Evolutionary conservation across 2,797 vertebrate species (phyloP), one percentile per base, ranked within the genome.

Genomic region (Cyprinella venusta): DNA sequence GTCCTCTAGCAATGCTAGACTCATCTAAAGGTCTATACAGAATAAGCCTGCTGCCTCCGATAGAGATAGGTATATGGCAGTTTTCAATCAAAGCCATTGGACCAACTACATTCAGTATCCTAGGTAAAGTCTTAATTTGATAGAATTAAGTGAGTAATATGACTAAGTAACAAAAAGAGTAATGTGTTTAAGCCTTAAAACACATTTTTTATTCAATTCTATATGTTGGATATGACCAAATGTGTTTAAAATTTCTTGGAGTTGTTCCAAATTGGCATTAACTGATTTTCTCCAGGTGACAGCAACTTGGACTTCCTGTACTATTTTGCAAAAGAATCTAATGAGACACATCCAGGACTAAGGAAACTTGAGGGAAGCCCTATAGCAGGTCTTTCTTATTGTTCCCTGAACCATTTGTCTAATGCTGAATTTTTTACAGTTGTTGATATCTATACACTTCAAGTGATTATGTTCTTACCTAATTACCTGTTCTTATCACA

Each of bases 301-400:
- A 96, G 95, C 87, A 90, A 87, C 68, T 88, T 97, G 70, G 95
- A 97, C 88, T 97, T 97, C 91, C 91, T 97, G 74, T 96, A 96
- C 89, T 92, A 95, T 84, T 97, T 97, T 91, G 96, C 95, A 75
- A 92, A 91, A 30, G 90, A 93, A 8, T 76, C 92, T 68, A 95
- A 95, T 70, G 92, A 95, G 52, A 96, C 95, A 9, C 96, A 97
- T 83, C 96, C 96, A 42, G 97, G 96, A 42, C 92, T 97, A 78
- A 92, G 93, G 54, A 93, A 92, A 91, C 87, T 95, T 86, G 93
- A 95, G 33, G 94, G 94, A 18, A 94, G 91, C 77, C 96, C 96
- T 19, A 77, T 95, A 12, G 92, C 95, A 92, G 95, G 96, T 86
- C 5, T 50, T 78, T 33, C 42, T 21, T 19, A 8, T 64, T 77